phyloP scores from a whole-genome alignment of 2,113 vertebrate genomes.

The Plecturocebus donacophilus region DNA sequence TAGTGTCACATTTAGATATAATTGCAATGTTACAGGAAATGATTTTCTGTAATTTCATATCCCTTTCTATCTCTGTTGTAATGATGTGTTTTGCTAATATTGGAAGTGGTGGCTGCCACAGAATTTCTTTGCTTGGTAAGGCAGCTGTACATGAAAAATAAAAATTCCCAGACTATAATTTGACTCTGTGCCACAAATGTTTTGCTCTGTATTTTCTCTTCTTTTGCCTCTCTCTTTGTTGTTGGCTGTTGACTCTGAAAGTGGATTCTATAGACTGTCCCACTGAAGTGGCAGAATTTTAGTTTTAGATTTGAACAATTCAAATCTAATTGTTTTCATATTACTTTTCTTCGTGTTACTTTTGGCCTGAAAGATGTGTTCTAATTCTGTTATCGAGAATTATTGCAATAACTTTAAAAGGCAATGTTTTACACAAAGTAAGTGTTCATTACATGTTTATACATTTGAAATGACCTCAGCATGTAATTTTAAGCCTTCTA shows the following conservation, averaged over 20 bases:
- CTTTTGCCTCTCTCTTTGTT: background rate
- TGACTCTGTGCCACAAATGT: background rate
- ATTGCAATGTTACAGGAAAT: slow-evolving; percentile 9
- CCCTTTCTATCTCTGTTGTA: slow-evolving; percentile 14
- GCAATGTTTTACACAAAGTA: background rate
- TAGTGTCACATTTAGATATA: background rate
- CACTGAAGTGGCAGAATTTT: background rate
- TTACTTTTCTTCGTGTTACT: background rate
- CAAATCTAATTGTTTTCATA: background rate
- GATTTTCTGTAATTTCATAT: background rate
- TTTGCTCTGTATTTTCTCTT: slow-evolving; percentile 36
- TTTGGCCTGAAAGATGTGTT: slow-evolving; percentile 3
- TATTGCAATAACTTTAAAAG: slow-evolving; percentile 29
- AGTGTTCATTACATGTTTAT: background rate
- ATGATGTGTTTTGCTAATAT: slow-evolving; percentile 1
- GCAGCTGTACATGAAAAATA: slow-evolving; percentile 35
- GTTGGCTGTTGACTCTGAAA: background rate
- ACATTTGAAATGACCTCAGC: background rate
- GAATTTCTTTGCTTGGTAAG: background rate
- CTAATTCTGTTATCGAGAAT: background rate
- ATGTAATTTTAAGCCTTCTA: slow-evolving; percentile 29
- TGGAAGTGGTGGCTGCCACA: slow-evolving; percentile 15
- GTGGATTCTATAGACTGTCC: background rate
- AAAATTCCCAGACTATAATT: slow-evolving; percentile 34
- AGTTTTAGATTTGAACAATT: slow-evolving; percentile 33